phyloP scores from a whole-genome alignment of 1,140 invertebrate genomes.

The Hestina assimilis region DNA sequence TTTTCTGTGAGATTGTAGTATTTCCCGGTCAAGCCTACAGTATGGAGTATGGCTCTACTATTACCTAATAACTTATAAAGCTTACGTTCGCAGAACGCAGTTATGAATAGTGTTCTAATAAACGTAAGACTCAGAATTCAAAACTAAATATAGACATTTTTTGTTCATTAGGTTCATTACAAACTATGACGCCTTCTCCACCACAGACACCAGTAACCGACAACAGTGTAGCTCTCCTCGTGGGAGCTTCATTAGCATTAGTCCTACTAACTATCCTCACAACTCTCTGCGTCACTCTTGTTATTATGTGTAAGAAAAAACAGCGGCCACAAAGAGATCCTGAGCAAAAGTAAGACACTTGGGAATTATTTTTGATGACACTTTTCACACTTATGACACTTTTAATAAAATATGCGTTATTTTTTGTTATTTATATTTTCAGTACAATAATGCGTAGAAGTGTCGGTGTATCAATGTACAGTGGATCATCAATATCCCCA shows the following conservation, averaged over 20 bases:
- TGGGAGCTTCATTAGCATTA: conserved; percentile 57
- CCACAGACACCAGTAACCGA: conserved; percentile 38
- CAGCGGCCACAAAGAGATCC: conserved; percentile 44
- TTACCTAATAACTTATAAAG: too few relatives aligned
- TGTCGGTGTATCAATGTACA: conserved; percentile 69
- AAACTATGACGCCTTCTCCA: conserved; percentile 65
- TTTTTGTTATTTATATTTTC: background rate
- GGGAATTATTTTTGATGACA: too few relatives aligned
- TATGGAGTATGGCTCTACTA: too few relatives aligned
- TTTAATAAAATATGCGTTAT: too few relatives aligned
- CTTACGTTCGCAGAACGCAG: too few relatives aligned
- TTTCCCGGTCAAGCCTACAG: too few relatives aligned
- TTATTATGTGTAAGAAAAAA: conserved; percentile 69
- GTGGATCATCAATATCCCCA: conserved; percentile 48
- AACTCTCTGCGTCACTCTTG: conserved; percentile 60
- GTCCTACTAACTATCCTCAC: conserved; percentile 62
- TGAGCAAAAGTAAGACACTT: conserved; percentile 52
- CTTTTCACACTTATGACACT: too few relatives aligned
- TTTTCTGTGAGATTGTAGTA: too few relatives aligned
- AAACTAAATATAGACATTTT: conserved; percentile 8
- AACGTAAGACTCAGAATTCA: too few relatives aligned
- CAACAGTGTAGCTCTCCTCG: conserved; percentile 56
- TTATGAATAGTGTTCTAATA: too few relatives aligned
- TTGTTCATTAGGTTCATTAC: conserved; percentile 52
- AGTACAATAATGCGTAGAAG: conserved; percentile 58